Conservation (phyloP, 2,797 vertebrate genomes). For the Synaphobranchus kaupii region DNA sequence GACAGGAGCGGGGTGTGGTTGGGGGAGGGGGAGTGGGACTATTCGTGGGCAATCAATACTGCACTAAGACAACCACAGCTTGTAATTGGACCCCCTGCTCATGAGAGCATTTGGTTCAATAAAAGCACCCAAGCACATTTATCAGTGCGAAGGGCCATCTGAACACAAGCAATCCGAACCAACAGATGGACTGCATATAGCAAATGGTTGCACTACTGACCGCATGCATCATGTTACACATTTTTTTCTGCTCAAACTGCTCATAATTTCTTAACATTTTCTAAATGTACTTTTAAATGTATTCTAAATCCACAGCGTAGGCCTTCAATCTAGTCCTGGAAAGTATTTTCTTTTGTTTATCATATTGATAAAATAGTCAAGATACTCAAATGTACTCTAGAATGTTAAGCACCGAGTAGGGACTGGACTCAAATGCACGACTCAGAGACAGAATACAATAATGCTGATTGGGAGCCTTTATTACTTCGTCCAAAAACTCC, state of each 20-base stretch:
- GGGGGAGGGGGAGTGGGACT: background rate
- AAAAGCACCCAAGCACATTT: conserved; percentile 13
- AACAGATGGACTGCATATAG: conserved; percentile 40
- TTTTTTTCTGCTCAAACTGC: conserved; percentile 42
- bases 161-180: conserved; percentile 38
- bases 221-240: conserved; percentile 59
- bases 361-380: background rate
- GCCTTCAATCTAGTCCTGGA: background rate
- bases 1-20: too few species aligned
- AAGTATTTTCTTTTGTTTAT: background rate
- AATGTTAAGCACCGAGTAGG: too few species aligned
- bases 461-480: too few species aligned
- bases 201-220: conserved; percentile 35
- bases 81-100: conserved; percentile 67
- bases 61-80: conserved; percentile 52
- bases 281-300: conserved; percentile 3
- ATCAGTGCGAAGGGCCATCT: background rate
- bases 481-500: too few species aligned
- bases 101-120: conserved; percentile 38
- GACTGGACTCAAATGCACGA: too few species aligned
- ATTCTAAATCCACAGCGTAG: background rate
- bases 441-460: too few species aligned
- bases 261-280: background rate
- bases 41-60: conserved; percentile 69
- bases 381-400: background rate